A percentile compares a stretch with the other conserved stretches of the same genome.
Conservation (phyloP, 2,113 vertebrate genomes). For the Oreochromis spilurus region DNA sequence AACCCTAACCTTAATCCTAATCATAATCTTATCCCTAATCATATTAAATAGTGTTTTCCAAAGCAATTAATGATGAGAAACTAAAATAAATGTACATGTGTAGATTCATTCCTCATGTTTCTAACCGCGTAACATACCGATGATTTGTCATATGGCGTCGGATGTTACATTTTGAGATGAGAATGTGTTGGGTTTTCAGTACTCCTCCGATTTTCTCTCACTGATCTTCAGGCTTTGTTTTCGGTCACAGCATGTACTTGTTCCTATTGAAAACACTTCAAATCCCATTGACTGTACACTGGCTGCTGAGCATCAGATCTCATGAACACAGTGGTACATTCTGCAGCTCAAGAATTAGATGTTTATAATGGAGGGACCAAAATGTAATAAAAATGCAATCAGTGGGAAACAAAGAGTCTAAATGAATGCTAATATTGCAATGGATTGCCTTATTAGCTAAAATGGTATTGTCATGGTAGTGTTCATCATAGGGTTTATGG, state of each 20-base stretch:
- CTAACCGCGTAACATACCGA: fast-evolving
- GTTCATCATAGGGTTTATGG: neutral
- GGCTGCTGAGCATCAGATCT: neutral
- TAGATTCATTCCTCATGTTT: fast-evolving
- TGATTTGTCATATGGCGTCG: fast-evolving
- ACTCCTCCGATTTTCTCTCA: neutral
- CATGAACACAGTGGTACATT: neutral
- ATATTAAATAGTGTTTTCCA: neutral
- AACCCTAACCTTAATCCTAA: neutral
- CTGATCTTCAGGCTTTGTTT: neutral
- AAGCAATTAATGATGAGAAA: neutral
- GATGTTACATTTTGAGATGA: neutral
- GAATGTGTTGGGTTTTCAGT: neutral
- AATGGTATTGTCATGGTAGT: neutral
- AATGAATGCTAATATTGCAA: neutral
- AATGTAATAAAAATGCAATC: neutral
- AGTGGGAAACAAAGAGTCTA: neutral
- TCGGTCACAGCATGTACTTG: neutral
- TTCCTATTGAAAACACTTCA: neutral
- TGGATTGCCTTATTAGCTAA: neutral
- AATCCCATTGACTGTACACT: neutral
- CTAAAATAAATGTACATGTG: neutral
- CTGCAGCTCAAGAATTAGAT: neutral
- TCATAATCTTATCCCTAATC: neutral
- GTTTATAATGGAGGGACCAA: neutral